phyloP scores from a whole-genome alignment of 2,888 invertebrate species.

The Chalcis sispes region DNA sequence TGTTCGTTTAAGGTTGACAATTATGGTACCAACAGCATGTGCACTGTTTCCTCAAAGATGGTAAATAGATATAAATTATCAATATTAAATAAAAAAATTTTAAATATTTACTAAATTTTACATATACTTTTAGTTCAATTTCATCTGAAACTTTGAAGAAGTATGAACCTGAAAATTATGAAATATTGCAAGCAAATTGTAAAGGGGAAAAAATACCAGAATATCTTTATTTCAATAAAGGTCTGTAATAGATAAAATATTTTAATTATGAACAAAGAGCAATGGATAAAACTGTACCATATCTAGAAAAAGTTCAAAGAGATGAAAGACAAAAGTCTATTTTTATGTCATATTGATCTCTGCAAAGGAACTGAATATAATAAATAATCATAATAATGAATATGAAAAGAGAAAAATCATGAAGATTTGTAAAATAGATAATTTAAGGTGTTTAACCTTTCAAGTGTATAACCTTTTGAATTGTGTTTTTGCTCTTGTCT shows the following conservation, averaged over 20 bases:
- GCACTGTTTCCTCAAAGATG: conserved; percentile 91
- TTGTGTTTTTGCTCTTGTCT: conserved; percentile 45
- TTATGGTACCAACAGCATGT: conserved; percentile 93
- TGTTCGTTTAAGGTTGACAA: conserved; percentile 81
- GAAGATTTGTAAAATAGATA: conserved; percentile 26
- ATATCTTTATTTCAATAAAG: conserved; percentile 92
- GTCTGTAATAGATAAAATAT: conserved; percentile 79
- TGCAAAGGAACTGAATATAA: conserved; percentile 44
- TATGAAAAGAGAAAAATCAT: conserved; percentile 13
- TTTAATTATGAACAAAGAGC: conserved; percentile 41
- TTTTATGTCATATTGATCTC: conserved; percentile 53
- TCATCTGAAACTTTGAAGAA: conserved; percentile 83
- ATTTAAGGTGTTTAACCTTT: conserved; percentile 32
- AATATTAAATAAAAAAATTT: conserved; percentile 1
- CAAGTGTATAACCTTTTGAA: conserved; percentile 18
- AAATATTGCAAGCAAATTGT: conserved; percentile 82
- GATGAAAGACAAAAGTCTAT: conserved; percentile 44
- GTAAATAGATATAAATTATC: conserved; percentile 76
- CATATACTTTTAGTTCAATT: conserved; percentile 80
- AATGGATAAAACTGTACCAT: conserved; percentile 49
- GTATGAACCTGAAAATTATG: conserved; percentile 85
- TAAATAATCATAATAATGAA: conserved; percentile 47
- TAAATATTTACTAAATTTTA: conserved; percentile 67
- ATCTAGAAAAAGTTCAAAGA: conserved; percentile 49
- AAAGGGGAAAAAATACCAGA: conserved; percentile 82